These are phyloP conservation scores for Thalassophryne amazonica DNA, from an alignment of 2,797 vertebrate genomes.

Conservation along the genomic window DNA sequence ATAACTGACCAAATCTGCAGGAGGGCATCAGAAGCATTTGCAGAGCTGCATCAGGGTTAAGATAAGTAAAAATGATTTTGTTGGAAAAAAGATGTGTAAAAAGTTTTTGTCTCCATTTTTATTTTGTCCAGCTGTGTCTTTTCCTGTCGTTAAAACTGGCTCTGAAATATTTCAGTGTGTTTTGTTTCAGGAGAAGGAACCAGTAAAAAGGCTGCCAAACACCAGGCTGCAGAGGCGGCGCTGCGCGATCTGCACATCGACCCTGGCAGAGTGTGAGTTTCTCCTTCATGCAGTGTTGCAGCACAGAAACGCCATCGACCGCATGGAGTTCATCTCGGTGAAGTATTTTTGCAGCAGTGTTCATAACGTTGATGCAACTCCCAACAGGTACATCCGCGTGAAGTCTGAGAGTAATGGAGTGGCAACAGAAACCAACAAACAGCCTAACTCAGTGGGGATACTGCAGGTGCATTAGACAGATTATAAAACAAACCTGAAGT, in stretches of 20 bases:
- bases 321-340: background rate
- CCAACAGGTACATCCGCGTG: slow-evolving; percentile 41
- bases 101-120: background rate
- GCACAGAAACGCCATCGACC: too few relatives aligned
- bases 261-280: slow-evolving; percentile 72
- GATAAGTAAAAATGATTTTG: slow-evolving; percentile 8
- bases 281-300: slow-evolving; percentile 1
- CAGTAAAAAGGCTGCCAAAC: slow-evolving; percentile 91
- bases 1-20: slow-evolving; percentile 7
- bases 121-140: too few relatives aligned
- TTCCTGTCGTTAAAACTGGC: background rate
- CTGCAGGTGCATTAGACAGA: slow-evolving; percentile 69
- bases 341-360: background rate
- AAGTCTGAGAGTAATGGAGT: slow-evolving; percentile 63
- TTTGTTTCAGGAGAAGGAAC: slow-evolving; percentile 81
- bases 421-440: slow-evolving; percentile 48
- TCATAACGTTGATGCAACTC: slow-evolving; percentile 14
- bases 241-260: slow-evolving; percentile 80
- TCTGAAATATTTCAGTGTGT: background rate
- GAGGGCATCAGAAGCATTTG: slow-evolving; percentile 8
- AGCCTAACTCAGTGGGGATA: slow-evolving; percentile 73
- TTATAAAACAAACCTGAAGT: background rate
- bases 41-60: slow-evolving; percentile 10
- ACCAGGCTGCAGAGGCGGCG: slow-evolving; percentile 86
- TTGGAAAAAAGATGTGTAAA: too few relatives aligned